Base-by-base conservation (phyloP, 2,113 vertebrate genomes). In the Melanerpes aurifrons region DNA sequence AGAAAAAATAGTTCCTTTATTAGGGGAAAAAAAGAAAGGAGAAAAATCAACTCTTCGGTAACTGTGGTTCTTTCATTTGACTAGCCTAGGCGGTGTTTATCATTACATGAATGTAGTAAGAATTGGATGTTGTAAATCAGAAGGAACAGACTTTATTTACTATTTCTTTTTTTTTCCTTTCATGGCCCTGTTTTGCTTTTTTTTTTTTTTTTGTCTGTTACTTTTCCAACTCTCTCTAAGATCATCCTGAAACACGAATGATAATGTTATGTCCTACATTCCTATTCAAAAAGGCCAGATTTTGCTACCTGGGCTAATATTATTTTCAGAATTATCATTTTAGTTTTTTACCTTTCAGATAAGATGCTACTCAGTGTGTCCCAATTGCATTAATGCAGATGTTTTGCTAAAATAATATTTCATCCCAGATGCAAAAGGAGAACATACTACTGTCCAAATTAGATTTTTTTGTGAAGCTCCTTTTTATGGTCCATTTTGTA, bases 1-100 rank as follows among this genome's bases (percentile, higher is more conserved):
- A 48, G 63, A 81, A 95, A 76, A 61, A 86, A 21, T 16, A 73
- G 37, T 76, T 81, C 54, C 92, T 94, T 90, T 86, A 63, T 72
- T 69, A 40, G 40, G 40, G 58, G 31, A 15, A 0, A 9, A 66
- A 73, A 47, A 77, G 68, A 69, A 28, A 76, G 3, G 29, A 86
- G 86, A 84, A 78, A 43, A 7, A 2, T 81, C 56, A 77, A 7
- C 68, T 78, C 20, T 70, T 87, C 57, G 56, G 12, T 37, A 86
- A 90, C 25, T 63, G 62, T 82, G 28, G 3, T 87, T 82, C 19
- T 91, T 91, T 84, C 45, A 92, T 90, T 59, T 86, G 58, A 71
- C 56, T 57, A 77, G 37, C 48, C 81, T 89, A 76, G 87, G 75
- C 86, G 80, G 77, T 90, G 89, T 95, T 94, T 91, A 67, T 96